Conservation (phyloP, 2,888 invertebrate genomes). For the Yponomeuta evonymella region DNA sequence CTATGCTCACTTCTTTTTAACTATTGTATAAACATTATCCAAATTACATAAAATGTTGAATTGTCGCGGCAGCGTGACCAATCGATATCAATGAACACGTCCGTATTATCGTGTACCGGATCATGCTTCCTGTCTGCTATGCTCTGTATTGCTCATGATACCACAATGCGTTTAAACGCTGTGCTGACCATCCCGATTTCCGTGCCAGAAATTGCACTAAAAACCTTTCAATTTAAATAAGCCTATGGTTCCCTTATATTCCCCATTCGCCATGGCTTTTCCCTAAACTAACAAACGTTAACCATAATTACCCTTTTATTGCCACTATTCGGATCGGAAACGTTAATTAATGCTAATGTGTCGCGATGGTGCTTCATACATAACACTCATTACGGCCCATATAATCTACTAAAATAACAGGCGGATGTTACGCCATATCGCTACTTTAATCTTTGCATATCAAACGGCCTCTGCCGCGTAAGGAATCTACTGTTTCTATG, state of each 20-base stretch:
- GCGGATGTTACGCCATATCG: not conserved
- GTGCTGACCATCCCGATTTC: too few species aligned
- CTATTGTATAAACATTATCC: not conserved
- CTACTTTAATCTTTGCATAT: not conserved
- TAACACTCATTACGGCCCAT: not conserved
- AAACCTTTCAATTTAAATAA: too few species aligned
- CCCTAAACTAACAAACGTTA: constrained; percentile 15
- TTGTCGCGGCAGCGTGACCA: not conserved
- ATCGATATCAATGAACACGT: not conserved
- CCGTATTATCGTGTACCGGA: not conserved
- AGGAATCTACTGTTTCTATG: not conserved
- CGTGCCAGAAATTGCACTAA: too few species aligned
- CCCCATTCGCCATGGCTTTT: not conserved
- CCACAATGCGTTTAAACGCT: too few species aligned
- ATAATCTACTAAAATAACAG: not conserved
- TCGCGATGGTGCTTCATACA: constrained; percentile 32
- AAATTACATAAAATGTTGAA: not conserved
- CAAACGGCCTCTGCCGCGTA: not conserved
- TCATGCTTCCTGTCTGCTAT: too few species aligned
- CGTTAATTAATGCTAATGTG: constrained; percentile 57
- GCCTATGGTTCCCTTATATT: not conserved
- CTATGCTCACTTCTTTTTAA: too few species aligned
- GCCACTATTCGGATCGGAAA: constrained; percentile 43
- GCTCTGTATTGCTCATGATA: too few species aligned
- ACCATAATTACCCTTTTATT: constrained; percentile 35